Evolutionary conservation across 1,140 invertebrate genomes (phyloP).

Genomic region (Sitobion miscanthi): DNA sequence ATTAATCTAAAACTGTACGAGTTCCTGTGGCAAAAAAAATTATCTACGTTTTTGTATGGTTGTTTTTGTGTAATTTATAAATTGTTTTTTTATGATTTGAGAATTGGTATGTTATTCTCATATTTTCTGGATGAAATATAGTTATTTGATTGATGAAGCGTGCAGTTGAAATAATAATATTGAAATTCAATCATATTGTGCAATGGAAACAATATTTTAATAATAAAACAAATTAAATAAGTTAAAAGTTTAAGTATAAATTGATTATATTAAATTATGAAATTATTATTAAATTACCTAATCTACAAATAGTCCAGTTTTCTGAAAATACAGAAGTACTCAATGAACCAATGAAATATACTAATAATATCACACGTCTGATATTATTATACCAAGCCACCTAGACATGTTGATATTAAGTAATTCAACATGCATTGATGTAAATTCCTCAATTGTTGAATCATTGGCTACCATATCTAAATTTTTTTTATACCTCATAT

Average conservation of each 20-base stretch:
- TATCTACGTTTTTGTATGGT: neutral
- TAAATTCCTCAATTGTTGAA: neutral
- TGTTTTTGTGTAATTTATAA: neutral
- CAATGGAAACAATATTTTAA: neutral
- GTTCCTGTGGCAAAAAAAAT: neutral
- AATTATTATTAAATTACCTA: neutral
- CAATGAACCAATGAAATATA: neutral
- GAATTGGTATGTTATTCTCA: neutral
- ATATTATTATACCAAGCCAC: too few species aligned
- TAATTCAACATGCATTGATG: neutral
- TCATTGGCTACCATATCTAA: too few species aligned
- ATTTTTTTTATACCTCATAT: too few species aligned
- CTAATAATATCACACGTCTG: neutral
- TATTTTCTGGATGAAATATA: neutral
- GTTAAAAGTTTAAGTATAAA: neutral
- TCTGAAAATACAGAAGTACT: too few species aligned
- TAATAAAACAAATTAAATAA: too few species aligned
- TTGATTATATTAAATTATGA: neutral
- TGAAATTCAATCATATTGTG: neutral
- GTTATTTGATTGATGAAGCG: neutral
- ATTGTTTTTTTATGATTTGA: neutral
- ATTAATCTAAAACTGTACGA: neutral
- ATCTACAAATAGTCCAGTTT: neutral
- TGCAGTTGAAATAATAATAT: neutral
- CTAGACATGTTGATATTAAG: too few species aligned